Conservation (phyloP, 1,140 invertebrate species). For the Diorhabda carinulata region DNA sequence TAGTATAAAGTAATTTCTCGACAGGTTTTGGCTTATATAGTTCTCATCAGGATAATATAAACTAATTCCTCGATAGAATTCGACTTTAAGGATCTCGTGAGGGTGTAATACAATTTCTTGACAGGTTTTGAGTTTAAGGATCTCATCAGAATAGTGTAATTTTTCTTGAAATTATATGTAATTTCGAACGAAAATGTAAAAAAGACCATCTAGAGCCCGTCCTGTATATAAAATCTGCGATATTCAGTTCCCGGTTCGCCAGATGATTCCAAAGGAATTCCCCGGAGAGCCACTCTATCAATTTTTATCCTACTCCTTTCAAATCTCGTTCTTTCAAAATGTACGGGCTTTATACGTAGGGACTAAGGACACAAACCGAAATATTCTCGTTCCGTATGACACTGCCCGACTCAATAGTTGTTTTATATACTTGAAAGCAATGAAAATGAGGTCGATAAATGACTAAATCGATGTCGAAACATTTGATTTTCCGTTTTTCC, state of each 20-base stretch:
- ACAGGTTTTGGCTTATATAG: too few species aligned
- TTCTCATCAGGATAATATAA: too few species aligned
- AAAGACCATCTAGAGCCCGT: neutral
- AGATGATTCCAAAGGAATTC: constrained; percentile 9
- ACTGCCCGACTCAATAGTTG: too few species aligned
- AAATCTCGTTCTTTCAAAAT: neutral
- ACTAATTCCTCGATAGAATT: too few species aligned
- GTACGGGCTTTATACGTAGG: neutral
- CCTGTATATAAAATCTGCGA: neutral
- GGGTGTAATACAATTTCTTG: too few species aligned
- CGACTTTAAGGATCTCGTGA: too few species aligned
- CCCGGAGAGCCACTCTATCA: constrained; percentile 10
- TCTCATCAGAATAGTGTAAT: too few species aligned
- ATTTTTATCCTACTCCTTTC: neutral
- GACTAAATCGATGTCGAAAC: neutral
- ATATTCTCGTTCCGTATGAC: neutral
- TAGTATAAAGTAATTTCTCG: too few species aligned
- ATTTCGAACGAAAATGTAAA: too few species aligned
- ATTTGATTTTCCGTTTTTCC: neutral
- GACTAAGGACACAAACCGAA: neutral
- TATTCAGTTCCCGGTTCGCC: constrained; percentile 4
- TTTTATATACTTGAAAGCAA: too few species aligned
- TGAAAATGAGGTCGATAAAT: neutral
- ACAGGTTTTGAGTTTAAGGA: too few species aligned
- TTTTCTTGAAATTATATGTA: too few species aligned